These are phyloP conservation scores for Actenoides lindsayi DNA, from an alignment of 2,113 vertebrate species.

Conservation along the genomic window DNA sequence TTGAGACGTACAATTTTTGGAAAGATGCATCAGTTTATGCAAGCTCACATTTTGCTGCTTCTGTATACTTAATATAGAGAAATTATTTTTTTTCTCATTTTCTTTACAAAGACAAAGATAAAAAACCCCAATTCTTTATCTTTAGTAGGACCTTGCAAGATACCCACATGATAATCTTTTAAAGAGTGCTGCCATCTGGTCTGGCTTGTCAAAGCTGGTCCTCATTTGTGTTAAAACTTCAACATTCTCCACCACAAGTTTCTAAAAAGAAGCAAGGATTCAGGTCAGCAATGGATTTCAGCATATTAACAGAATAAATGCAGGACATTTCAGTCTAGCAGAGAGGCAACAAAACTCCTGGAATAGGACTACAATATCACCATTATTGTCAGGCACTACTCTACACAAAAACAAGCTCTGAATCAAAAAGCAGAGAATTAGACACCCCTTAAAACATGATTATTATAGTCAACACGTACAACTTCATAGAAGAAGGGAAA, in stretches of 20 bases:
- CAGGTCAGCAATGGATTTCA: slow-evolving; percentile 32
- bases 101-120: not conserved
- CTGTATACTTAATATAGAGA: not conserved
- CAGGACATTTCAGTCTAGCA: slow-evolving; percentile 26
- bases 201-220: slow-evolving; percentile 98
- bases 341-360: slow-evolving; percentile 11
- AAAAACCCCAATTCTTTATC: not conserved
- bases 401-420: not conserved
- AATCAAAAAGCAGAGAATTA: not conserved
- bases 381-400: not conserved
- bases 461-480: not conserved
- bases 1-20: not conserved
- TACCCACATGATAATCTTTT: slow-evolving; percentile 95
- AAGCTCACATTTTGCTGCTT: not conserved
- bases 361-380: slow-evolving; percentile 3
- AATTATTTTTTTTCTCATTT: not conserved
- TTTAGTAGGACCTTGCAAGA: not conserved
- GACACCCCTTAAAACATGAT: not conserved
- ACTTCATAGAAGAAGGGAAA: not conserved
- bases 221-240: slow-evolving; percentile 98
- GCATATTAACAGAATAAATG: not conserved
- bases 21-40: not conserved
- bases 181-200: slow-evolving; percentile 97
- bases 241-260: slow-evolving; percentile 98
- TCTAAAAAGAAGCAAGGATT: slow-evolving; percentile 75